These are phyloP conservation scores for Drosophila algonquin DNA, from an alignment of 2,888 invertebrate genomes.

Conservation along the genomic window DNA sequence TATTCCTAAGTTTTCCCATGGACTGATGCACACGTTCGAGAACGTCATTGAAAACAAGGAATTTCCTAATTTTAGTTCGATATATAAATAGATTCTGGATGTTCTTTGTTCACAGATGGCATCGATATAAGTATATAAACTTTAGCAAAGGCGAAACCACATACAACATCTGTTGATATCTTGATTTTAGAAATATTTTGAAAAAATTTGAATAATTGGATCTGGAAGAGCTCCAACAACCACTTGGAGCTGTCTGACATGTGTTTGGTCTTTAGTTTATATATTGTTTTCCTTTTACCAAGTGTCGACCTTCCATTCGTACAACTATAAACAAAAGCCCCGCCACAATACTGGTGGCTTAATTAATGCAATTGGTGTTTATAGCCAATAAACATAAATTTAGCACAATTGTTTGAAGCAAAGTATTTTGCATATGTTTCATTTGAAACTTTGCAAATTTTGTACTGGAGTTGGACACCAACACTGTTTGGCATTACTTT, in stretches of 20 bases:
- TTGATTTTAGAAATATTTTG: not conserved
- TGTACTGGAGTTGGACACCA: slow-evolving; percentile 1
- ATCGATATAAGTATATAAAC: not conserved
- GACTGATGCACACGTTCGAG: not conserved
- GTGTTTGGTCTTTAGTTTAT: not conserved
- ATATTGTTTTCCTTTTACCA: too few relatives aligned
- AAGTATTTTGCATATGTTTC: not conserved
- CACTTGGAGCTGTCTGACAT: slow-evolving; percentile 18
- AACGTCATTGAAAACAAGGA: not conserved
- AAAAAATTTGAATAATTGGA: not conserved
- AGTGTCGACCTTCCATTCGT: slow-evolving; percentile 34
- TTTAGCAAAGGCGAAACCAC: not conserved
- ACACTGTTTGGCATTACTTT: not conserved
- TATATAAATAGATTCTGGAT: slow-evolving; percentile 23
- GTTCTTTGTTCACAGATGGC: slow-evolving; percentile 2
- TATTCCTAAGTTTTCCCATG: slow-evolving; percentile 3
- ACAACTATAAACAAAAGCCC: slow-evolving; percentile 25
- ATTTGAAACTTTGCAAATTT: not conserved
- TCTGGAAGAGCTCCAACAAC: not conserved
- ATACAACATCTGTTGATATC: slow-evolving; percentile 7
- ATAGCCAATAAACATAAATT: slow-evolving; percentile 6
- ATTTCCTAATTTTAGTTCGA: slow-evolving; percentile 27
- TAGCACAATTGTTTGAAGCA: not conserved
- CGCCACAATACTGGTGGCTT: slow-evolving; percentile 8
- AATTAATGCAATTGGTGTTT: slow-evolving; percentile 16